A percentile compares a stretch with the other conserved stretches of the same genome.
Conservation (phyloP, 2,113 vertebrate genomes). For the Aldabrachelys gigantea region DNA sequence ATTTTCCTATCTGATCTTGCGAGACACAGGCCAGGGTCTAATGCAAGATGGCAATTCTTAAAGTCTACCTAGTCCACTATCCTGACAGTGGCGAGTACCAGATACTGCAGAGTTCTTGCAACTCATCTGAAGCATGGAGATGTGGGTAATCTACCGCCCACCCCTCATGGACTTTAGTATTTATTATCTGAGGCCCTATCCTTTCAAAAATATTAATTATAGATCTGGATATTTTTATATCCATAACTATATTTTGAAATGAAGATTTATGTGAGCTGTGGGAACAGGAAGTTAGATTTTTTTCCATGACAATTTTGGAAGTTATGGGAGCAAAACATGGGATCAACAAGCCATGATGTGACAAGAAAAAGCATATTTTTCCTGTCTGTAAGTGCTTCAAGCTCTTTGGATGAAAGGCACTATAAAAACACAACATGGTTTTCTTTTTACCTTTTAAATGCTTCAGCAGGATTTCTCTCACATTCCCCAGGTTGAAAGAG, state of each 20-base stretch:
- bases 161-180: background rate
- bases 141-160: background rate
- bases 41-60: constrained; percentile 43
- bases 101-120: background rate
- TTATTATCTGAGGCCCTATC: background rate
- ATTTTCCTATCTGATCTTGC: constrained; percentile 43
- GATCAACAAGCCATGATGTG: background rate
- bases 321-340: background rate
- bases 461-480: constrained; percentile 94
- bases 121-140: background rate
- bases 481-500: constrained; percentile 91
- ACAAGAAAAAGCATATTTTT: background rate
- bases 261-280: constrained; percentile 22
- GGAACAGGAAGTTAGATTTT: background rate
- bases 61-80: constrained; percentile 47
- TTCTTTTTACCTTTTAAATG: constrained; percentile 92
- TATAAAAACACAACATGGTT: background rate
- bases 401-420: constrained; percentile 2
- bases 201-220: background rate
- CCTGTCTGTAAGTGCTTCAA: background rate
- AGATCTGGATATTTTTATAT: background rate
- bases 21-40: constrained; percentile 6
- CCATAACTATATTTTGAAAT: background rate
- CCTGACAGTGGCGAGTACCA: background rate
- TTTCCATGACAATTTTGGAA: constrained; percentile 5